phyloP scores from a whole-genome alignment of 2,797 vertebrate genomes.

The Adelosebastes latens region DNA sequence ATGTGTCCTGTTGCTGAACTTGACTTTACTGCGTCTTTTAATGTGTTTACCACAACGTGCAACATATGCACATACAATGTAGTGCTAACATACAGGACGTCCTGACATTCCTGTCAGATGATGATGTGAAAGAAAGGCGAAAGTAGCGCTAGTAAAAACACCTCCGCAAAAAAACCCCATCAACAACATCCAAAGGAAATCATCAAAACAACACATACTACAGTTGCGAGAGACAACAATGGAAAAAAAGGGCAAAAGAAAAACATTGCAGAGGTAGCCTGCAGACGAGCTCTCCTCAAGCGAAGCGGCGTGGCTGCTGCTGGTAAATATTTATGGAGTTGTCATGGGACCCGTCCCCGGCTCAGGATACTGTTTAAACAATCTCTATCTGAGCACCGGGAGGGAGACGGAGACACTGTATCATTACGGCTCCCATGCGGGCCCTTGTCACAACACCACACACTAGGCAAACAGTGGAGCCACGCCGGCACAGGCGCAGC shows the following conservation, averaged over 20 bases:
- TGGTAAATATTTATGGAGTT: constrained; percentile 88
- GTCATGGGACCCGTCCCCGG: constrained; percentile 85
- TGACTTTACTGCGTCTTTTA: not conserved
- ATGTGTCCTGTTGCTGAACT: not conserved
- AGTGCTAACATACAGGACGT: constrained; percentile 36
- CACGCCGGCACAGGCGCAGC: constrained; percentile 54
- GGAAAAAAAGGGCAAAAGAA: constrained; percentile 61
- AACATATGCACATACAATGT: not conserved
- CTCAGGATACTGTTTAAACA: constrained; percentile 87
- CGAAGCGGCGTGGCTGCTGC: constrained; percentile 58
- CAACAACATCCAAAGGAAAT: constrained; percentile 57
- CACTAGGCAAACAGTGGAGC: constrained; percentile 69
- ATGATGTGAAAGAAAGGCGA: constrained; percentile 29
- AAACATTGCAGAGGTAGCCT: constrained; percentile 72
- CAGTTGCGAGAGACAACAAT: constrained; percentile 62
- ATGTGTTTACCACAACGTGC: constrained; percentile 33
- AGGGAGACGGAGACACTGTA: constrained; percentile 80
- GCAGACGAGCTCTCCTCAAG: constrained; percentile 71
- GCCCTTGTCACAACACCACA: constrained; percentile 79
- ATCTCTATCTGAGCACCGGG: constrained; percentile 79
- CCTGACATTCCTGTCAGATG: constrained; percentile 50
- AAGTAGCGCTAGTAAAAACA: constrained; percentile 44
- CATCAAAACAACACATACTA: constrained; percentile 60
- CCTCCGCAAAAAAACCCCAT: constrained; percentile 14
- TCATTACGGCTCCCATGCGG: constrained; percentile 80